A percentile compares a stretch with the other conserved stretches of the same genome.
Conservation (phyloP, 2,113 vertebrate genomes). For the Vombatus ursinus region DNA sequence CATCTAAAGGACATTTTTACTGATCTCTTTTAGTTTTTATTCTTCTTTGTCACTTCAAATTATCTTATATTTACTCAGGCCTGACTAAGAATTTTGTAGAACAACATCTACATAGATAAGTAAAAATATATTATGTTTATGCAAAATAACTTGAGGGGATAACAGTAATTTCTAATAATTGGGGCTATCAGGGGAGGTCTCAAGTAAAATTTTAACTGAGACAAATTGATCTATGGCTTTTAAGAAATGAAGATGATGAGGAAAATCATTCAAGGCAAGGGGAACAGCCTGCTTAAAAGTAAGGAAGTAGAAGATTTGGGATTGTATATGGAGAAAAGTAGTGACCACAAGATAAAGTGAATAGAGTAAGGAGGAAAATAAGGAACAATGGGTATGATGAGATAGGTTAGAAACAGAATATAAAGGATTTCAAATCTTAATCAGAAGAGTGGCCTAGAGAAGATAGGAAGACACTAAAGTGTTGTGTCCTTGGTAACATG, state of each 20-base stretch:
- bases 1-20: too few species aligned
- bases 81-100: not conserved
- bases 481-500: too few species aligned
- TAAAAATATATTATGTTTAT: not conserved
- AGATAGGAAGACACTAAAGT: not conserved
- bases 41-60: too few species aligned
- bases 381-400: not conserved
- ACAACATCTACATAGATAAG: not conserved
- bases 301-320: not conserved
- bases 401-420: not conserved
- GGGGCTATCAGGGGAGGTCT: not conserved
- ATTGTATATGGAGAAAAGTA: not conserved
- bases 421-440: not conserved
- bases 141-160: not conserved
- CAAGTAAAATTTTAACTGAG: not conserved
- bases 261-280: not conserved
- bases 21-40: too few species aligned
- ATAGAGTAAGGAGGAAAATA: not conserved
- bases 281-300: not conserved
- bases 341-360: not conserved
- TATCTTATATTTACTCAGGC: too few species aligned
- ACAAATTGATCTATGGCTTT: not conserved
- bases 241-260: not conserved
- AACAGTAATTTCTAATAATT: not conserved
- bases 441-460: not conserved